A percentile compares a stretch with the other conserved stretches of the same genome.
Conservation (phyloP, 2,797 vertebrate genomes). For the Masticophis lateralis region DNA sequence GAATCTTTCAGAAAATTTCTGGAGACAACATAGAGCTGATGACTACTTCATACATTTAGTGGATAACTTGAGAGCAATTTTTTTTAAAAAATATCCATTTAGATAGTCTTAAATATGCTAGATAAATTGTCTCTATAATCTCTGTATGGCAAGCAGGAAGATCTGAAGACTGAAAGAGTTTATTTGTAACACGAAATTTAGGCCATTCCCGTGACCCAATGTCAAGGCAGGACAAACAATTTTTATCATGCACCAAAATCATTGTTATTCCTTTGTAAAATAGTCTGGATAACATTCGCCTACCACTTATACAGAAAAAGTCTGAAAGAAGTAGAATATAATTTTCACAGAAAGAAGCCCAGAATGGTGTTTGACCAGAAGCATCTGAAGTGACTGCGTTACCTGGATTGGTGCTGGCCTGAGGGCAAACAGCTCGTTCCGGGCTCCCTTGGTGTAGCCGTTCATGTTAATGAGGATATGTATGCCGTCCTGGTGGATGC, state of each 20-base stretch:
- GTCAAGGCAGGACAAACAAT: too few relatives aligned
- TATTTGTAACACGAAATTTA: background rate
- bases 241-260: background rate
- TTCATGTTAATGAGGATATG: conserved; percentile 99
- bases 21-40: background rate
- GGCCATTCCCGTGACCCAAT: background rate
- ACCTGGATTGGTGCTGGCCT: conserved; percentile 95
- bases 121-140: background rate
- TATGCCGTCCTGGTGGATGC: conserved; percentile 96
- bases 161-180: background rate
- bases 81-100: background rate
- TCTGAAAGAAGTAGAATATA: background rate
- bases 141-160: background rate
- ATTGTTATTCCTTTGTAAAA: background rate
- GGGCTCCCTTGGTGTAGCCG: conserved; percentile 97
- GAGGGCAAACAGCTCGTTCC: conserved; percentile 95
- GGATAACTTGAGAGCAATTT: background rate
- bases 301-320: background rate
- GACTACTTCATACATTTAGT: background rate
- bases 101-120: background rate
- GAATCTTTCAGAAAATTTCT: background rate
- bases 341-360: background rate
- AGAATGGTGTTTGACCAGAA: background rate
- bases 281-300: background rate
- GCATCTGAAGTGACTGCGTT: background rate